A percentile compares a stretch with the other conserved stretches of the same genome.
phyloP scores from a whole-genome alignment of 2,113 vertebrate species.

The Thalassarche chlororhynchos region DNA sequence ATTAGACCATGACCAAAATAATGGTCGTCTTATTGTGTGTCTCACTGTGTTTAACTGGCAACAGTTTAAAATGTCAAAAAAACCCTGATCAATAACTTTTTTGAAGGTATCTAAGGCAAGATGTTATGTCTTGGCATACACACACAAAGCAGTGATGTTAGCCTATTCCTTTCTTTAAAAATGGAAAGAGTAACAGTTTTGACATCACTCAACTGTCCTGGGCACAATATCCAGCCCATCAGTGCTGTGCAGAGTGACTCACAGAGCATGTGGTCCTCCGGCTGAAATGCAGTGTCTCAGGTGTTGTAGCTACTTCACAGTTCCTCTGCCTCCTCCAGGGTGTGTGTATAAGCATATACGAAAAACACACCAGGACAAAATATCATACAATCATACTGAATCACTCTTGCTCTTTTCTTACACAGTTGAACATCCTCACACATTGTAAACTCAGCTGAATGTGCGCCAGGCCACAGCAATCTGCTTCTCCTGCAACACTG shows the following conservation, averaged over 20 bases:
- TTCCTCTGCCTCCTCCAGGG: neutral
- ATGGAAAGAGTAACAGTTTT: neutral
- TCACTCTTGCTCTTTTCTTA: constrained; percentile 35
- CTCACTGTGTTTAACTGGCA: neutral
- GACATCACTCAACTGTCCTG: neutral
- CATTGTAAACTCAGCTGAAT: constrained; percentile 34
- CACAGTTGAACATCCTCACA: constrained; percentile 11
- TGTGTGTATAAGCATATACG: fast-evolving
- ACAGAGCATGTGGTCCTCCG: neutral
- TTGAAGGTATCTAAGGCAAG: neutral
- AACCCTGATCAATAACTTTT: neutral
- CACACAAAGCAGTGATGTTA: neutral
- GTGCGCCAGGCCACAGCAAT: constrained; percentile 6
- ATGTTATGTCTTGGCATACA: neutral
- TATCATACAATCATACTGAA: neutral
- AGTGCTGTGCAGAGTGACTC: neutral
- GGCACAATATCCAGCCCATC: neutral
- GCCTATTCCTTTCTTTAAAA: neutral
- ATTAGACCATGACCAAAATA: neutral
- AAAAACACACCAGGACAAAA: neutral
- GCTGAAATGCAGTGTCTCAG: neutral
- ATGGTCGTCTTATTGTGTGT: neutral
- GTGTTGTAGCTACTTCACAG: neutral
- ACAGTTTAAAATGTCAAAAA: neutral
- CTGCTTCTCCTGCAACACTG: neutral